Evolutionary conservation across 1,140 invertebrate species (phyloP).

Genomic region (Proales similis): DNA sequence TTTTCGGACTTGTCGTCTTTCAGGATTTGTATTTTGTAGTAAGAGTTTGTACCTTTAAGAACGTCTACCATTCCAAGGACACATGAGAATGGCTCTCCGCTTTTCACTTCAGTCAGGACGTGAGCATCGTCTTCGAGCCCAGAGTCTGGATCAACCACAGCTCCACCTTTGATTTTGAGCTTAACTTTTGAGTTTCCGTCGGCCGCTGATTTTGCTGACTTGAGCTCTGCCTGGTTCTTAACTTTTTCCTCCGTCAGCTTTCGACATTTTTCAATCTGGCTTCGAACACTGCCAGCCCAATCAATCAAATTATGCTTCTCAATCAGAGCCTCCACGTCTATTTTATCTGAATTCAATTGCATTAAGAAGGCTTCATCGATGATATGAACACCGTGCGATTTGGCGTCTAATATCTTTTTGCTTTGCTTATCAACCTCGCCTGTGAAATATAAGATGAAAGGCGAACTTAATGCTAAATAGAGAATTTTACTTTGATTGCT

Average conservation of each 20-base stretch:
- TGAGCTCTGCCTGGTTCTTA: conserved; percentile 22
- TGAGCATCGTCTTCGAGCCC: conserved; percentile 70
- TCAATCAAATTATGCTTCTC: conserved; percentile 36
- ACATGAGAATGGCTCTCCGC: conserved; percentile 61
- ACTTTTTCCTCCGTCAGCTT: conserved; percentile 4
- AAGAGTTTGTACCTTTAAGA: conserved; percentile 78
- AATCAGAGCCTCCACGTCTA: conserved; percentile 53
- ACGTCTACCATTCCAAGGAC: conserved; percentile 79
- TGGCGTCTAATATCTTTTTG: conserved; percentile 62
- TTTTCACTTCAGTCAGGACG: conserved; percentile 59
- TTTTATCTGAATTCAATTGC: conserved; percentile 59
- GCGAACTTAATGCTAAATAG: background rate
- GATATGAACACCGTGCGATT: conserved; percentile 67
- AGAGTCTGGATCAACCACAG: conserved; percentile 79
- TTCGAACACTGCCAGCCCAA: conserved; percentile 39
- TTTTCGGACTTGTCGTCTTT: conserved; percentile 61
- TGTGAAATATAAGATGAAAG: background rate
- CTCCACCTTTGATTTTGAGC: conserved; percentile 69
- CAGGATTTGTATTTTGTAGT: conserved; percentile 85
- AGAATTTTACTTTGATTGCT: conserved; percentile 47
- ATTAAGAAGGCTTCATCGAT: conserved; percentile 68
- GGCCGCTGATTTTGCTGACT: background rate
- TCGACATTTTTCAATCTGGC: conserved; percentile 8
- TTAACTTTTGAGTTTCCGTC: conserved; percentile 47
- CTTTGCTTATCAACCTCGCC: conserved; percentile 60